Percentiles rank a stretch among this genome's conserved stretches.
Evolutionary conservation across 2,888 invertebrate genomes (phyloP).

Genomic region (Napeogenes inachia): DNA sequence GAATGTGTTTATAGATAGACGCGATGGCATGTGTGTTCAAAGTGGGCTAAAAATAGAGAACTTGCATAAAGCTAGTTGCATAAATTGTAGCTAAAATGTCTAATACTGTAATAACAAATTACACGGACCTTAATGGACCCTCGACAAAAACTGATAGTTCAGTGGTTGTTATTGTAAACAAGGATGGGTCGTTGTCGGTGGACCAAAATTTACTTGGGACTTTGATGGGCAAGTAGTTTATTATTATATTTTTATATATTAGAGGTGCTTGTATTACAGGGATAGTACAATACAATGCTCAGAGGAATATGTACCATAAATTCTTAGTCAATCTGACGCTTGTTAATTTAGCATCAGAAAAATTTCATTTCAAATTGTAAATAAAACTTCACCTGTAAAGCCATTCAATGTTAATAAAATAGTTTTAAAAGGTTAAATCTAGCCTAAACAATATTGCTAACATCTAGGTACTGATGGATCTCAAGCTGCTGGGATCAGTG

Average conservation of each 20-base stretch:
- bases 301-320: too few relatives aligned
- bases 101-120: slow-evolving; percentile 75
- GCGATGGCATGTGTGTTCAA: slow-evolving; percentile 58
- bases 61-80: slow-evolving; percentile 54
- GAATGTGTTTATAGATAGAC: slow-evolving; percentile 67
- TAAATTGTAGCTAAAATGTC: slow-evolving; percentile 66
- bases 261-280: neutral
- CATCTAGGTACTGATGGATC: slow-evolving; percentile 69
- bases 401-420: too few relatives aligned
- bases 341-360: too few relatives aligned
- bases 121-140: slow-evolving; percentile 73
- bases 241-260: neutral
- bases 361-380: too few relatives aligned
- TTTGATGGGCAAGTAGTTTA: slow-evolving; percentile 82
- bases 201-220: slow-evolving; percentile 88
- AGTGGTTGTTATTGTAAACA: slow-evolving; percentile 90
- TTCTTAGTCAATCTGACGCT: too few relatives aligned
- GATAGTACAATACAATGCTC: neutral
- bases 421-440: neutral
- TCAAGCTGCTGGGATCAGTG: slow-evolving; percentile 79
- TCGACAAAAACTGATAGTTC: slow-evolving; percentile 80
- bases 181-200: slow-evolving; percentile 89
- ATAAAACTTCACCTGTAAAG: too few relatives aligned
- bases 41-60: slow-evolving; percentile 67
- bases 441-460: neutral